These are phyloP conservation scores for Lysandra coridon DNA, from an alignment of 2,888 invertebrate genomes.

Conservation along the genomic window DNA sequence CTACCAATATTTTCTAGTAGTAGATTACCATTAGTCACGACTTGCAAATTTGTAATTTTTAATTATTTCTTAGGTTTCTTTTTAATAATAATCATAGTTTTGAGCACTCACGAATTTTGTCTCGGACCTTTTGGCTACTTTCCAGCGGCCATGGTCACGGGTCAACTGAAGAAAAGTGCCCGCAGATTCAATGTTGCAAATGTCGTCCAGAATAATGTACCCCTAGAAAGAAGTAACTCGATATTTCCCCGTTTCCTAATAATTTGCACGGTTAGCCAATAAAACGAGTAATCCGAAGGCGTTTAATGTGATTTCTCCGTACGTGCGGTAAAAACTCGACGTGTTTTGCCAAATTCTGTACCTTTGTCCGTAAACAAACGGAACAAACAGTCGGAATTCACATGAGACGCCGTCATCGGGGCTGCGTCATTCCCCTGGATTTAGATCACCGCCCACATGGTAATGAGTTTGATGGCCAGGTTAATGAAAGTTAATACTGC, in stretches of 20 bases:
- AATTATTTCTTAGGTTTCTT: no score
- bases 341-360: conserved; percentile 9
- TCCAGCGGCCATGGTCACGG: no score
- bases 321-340: neutral
- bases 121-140: no score
- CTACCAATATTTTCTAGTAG: no score
- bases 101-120: no score
- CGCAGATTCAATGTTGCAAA: neutral
- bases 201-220: neutral
- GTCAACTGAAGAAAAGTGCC: neutral
- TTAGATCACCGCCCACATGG: conserved; percentile 24
- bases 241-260: neutral
- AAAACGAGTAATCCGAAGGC: conserved; percentile 20
- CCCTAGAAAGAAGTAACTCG: neutral
- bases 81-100: no score
- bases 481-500: neutral
- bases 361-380: conserved; percentile 22
- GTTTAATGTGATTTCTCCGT: conserved; percentile 22
- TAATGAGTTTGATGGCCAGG: conserved; percentile 6
- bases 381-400: conserved; percentile 11
- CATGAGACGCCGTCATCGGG: conserved; percentile 17
- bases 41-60: no score
- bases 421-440: conserved; percentile 25
- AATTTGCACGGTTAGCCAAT: neutral
- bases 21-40: no score